phyloP scores from a whole-genome alignment of 2,113 vertebrate genomes.

The Phocoena phocoena region DNA sequence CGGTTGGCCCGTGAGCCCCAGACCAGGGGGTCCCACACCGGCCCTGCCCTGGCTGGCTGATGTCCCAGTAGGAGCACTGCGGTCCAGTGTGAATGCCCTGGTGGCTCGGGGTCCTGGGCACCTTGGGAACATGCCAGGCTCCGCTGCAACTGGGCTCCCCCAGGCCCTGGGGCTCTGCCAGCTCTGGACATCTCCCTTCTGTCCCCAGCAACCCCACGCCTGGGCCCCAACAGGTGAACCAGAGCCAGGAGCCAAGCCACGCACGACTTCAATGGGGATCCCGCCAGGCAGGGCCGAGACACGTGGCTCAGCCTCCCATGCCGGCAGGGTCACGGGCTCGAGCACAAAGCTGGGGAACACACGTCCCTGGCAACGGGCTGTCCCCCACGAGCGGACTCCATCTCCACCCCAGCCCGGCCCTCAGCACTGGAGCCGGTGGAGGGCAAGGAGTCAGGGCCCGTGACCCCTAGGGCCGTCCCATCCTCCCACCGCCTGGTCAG shows the following conservation, averaged over 20 bases:
- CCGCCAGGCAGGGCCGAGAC: accelerated
- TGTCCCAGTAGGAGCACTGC: neutral
- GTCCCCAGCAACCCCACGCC: accelerated
- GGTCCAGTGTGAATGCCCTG: accelerated
- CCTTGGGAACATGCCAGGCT: neutral
- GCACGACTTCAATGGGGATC: accelerated
- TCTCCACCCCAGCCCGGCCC: neutral
- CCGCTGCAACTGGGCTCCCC: too few relatives aligned
- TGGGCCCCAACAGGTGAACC: too few relatives aligned
- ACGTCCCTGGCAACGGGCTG: accelerated
- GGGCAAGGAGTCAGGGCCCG: neutral
- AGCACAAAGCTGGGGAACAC: neutral
- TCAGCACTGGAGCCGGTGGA: accelerated
- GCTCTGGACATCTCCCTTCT: neutral
- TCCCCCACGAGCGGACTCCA: too few relatives aligned
- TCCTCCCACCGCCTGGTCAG: accelerated
- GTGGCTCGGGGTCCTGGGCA: neutral
- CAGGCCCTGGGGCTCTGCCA: neutral
- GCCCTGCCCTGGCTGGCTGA: accelerated
- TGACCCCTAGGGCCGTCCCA: neutral
- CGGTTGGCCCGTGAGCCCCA: too few relatives aligned
- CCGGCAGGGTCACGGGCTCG: accelerated
- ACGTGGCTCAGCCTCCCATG: accelerated
- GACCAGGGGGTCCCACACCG: neutral
- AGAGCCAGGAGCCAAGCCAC: accelerated